These are phyloP conservation scores for Pao palembangensis DNA, from an alignment of 2,113 vertebrate species.

Conservation along the genomic window DNA sequence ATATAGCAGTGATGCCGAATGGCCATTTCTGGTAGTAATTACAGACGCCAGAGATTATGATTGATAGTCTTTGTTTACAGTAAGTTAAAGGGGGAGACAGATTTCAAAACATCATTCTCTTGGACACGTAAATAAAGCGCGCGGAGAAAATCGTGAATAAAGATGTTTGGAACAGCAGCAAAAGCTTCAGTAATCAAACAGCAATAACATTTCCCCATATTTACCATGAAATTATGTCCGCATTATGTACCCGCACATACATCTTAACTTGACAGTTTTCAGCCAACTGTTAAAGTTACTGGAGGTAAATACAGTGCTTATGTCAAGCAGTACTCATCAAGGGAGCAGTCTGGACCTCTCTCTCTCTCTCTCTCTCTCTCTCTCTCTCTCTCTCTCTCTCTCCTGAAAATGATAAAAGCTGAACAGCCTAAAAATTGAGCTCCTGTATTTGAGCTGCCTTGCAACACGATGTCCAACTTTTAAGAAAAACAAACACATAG, in stretches of 20 bases:
- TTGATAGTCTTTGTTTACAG: slow-evolving; percentile 80
- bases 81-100: slow-evolving; percentile 74
- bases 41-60: slow-evolving; percentile 73
- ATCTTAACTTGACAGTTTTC: slow-evolving; percentile 78
- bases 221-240: slow-evolving; percentile 78
- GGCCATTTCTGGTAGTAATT: slow-evolving; percentile 75
- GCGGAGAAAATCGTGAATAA: slow-evolving; percentile 62
- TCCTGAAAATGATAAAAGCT: slow-evolving; percentile 58
- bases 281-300: slow-evolving; percentile 70
- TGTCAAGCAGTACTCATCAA: slow-evolving; percentile 59
- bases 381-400: too few relatives aligned
- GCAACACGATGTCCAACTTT: slow-evolving; percentile 8
- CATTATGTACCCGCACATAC: slow-evolving; percentile 69
- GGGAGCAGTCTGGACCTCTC: slow-evolving; percentile 54
- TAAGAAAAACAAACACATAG: slow-evolving; percentile 10
- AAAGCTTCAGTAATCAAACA: slow-evolving; percentile 75
- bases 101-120: slow-evolving; percentile 75
- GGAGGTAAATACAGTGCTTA: slow-evolving; percentile 62
- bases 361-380: slow-evolving; percentile 1
- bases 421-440: slow-evolving; percentile 47
- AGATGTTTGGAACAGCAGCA: slow-evolving; percentile 61
- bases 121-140: slow-evolving; percentile 74
- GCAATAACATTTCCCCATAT: slow-evolving; percentile 77
- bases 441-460: slow-evolving; percentile 38
- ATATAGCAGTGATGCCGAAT: slow-evolving; percentile 16